Percentiles rank a stretch among this genome's conserved stretches.
Evolutionary conservation across 2,888 invertebrate genomes (phyloP).

Genomic region (Dryococelus australis): DNA sequence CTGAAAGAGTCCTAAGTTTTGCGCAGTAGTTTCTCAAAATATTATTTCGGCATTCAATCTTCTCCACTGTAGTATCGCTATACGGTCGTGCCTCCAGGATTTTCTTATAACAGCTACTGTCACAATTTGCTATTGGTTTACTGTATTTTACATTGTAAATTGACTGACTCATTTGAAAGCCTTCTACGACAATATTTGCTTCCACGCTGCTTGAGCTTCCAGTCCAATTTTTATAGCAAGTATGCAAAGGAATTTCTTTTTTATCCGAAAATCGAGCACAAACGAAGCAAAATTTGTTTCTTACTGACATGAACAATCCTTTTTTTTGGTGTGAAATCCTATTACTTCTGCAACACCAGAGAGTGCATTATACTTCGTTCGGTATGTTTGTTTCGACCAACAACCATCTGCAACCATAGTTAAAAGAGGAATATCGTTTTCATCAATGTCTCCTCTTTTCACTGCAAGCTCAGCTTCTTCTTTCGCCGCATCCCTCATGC

Average conservation of each 20-base stretch:
- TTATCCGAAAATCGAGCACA: too few species aligned
- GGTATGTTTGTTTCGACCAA: not conserved
- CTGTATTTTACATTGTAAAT: not conserved
- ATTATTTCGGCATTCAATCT: conserved; percentile 2
- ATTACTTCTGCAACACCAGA: not conserved
- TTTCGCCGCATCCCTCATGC: too few species aligned
- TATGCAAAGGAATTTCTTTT: too few species aligned
- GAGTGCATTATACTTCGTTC: too few species aligned
- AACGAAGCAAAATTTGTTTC: too few species aligned
- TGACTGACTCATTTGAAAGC: too few species aligned
- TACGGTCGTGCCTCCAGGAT: too few species aligned
- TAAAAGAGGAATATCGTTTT: not conserved
- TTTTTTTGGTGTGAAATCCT: not conserved
- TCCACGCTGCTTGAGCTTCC: too few species aligned
- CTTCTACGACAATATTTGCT: too few species aligned
- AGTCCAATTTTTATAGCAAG: too few species aligned
- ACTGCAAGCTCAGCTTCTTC: too few species aligned
- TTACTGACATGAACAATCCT: not conserved
- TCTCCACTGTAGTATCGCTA: not conserved
- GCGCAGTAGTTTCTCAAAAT: not conserved
- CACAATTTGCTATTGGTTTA: not conserved
- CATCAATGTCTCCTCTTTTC: not conserved
- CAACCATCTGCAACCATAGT: not conserved
- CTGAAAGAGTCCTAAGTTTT: not conserved
- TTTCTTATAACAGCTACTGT: too few species aligned